phyloP scores from a whole-genome alignment of 2,888 invertebrate species.

The Agonopterix heracliana region DNA sequence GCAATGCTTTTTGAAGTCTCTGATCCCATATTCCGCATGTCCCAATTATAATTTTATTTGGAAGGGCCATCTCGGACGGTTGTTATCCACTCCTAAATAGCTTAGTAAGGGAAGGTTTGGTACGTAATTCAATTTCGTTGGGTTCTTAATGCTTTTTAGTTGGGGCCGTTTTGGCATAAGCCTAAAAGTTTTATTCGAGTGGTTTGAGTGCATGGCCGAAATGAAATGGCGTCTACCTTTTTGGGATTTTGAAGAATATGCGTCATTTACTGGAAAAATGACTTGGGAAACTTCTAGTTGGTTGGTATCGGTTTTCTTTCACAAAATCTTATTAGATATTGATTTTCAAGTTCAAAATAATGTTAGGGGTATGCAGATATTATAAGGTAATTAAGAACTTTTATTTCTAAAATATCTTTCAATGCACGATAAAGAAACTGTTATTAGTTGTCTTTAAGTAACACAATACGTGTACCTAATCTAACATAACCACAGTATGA shows the following conservation, averaged over 20 bases:
- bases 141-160: conserved; percentile 57
- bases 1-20: conserved; percentile 24
- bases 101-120: conserved; percentile 58
- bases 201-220: conserved; percentile 13
- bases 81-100: conserved; percentile 62
- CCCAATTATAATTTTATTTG: conserved; percentile 66
- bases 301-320: no score
- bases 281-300: no score
- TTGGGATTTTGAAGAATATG: conserved; percentile 1
- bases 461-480: no score
- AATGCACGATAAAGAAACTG: no score
- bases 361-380: no score
- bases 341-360: no score
- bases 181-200: conserved; percentile 42
- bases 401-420: no score
- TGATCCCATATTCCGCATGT: conserved; percentile 56
- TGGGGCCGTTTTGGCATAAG: conserved; percentile 43
- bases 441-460: no score
- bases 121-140: conserved; percentile 58
- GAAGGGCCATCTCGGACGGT: conserved; percentile 43
- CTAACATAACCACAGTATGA: no score
- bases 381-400: no score
- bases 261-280: no score
- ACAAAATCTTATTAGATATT: no score
- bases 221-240: background rate